Evolutionary conservation across 2,888 invertebrate species (phyloP).

Genomic region (Dryococelus australis): DNA sequence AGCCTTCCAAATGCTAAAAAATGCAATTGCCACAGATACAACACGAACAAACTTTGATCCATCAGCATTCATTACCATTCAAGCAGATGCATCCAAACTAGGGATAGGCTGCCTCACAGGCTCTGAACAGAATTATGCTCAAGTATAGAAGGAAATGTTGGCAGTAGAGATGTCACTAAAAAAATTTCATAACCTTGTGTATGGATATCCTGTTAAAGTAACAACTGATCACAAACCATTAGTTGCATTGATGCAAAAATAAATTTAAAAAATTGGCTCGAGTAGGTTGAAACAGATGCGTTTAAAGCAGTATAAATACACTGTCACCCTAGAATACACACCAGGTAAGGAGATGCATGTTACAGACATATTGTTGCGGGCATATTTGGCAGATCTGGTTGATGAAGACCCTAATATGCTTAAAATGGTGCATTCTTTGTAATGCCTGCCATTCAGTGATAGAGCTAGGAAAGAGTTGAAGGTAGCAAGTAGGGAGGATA

Average conservation of each 20-base stretch:
- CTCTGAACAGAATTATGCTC: background rate
- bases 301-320: background rate
- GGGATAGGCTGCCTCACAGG: background rate
- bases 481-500: background rate
- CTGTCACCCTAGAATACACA: background rate
- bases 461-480: background rate
- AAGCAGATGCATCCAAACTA: background rate
- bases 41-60: background rate
- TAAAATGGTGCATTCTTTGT: background rate
- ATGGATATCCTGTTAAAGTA: background rate
- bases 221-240: background rate
- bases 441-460: background rate
- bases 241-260: background rate
- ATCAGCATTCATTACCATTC: background rate
- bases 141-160: background rate
- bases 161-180: background rate
- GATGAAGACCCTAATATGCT: background rate
- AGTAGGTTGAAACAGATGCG: background rate
- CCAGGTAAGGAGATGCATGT: background rate
- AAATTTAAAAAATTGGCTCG: background rate
- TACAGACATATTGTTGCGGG: background rate
- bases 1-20: background rate
- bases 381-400: background rate
- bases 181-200: background rate
- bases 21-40: background rate